phyloP scores from a whole-genome alignment of 2,113 vertebrate genomes.

The human region DNA sequence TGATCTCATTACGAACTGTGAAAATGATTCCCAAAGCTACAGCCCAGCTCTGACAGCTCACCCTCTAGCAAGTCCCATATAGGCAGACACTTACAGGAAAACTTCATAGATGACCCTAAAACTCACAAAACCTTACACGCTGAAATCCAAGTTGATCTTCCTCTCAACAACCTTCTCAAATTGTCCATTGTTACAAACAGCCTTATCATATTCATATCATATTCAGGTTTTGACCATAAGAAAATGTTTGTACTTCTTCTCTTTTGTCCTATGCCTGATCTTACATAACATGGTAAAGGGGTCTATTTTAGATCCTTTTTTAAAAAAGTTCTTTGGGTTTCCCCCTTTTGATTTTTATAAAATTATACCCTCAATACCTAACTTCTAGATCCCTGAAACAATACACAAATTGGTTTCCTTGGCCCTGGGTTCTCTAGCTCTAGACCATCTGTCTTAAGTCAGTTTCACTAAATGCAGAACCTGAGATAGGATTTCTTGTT shows the following conservation, averaged over 20 bases:
- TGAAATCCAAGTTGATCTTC: neutral
- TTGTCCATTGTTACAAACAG: neutral
- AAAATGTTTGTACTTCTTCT: neutral
- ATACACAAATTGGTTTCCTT: neutral
- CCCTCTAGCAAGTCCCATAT: neutral
- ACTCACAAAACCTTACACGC: neutral
- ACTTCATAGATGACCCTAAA: accelerated
- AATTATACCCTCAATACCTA: neutral
- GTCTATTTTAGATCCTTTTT: neutral
- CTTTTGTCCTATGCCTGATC: neutral
- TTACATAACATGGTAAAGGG: neutral
- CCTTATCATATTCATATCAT: neutral
- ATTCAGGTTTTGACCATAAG: neutral
- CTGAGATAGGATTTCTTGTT: neutral
- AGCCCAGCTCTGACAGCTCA: neutral
- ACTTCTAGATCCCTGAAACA: neutral
- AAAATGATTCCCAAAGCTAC: neutral
- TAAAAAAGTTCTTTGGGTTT: neutral
- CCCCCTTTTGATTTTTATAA: neutral
- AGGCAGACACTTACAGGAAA: neutral
- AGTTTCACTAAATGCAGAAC: neutral
- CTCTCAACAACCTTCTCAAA: neutral
- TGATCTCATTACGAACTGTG: neutral
- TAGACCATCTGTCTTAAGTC: neutral
- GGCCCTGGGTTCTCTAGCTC: neutral